These are phyloP conservation scores for Phasianus colchicus DNA, from an alignment of 2,113 vertebrate species.

Conservation along the genomic window DNA sequence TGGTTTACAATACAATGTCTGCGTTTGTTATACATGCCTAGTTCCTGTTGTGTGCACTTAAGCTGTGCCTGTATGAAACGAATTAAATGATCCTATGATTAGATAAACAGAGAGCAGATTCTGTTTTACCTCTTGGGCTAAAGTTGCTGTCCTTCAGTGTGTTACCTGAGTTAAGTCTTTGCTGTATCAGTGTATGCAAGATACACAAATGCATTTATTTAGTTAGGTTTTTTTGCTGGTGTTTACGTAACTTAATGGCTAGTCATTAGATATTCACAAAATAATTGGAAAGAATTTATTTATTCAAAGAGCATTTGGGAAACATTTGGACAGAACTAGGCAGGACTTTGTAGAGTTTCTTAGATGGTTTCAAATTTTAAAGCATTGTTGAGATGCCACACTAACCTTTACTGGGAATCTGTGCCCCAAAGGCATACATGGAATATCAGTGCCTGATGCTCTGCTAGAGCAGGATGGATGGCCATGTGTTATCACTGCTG, in stretches of 20 bases:
- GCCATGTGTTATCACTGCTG: background rate
- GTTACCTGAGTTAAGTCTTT: background rate
- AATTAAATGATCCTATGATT: background rate
- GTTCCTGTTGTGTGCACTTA: background rate
- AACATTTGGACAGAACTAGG: background rate
- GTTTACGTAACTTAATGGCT: background rate
- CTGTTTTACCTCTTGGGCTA: background rate
- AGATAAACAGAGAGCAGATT: background rate
- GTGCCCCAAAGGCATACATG: background rate
- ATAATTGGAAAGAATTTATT: background rate
- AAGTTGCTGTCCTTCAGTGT: background rate
- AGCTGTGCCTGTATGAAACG: background rate
- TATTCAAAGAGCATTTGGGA: background rate
- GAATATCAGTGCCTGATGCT: background rate
- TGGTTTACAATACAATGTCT: background rate
- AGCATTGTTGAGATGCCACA: background rate
- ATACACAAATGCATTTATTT: background rate
- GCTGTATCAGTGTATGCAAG: background rate
- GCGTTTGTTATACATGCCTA: background rate
- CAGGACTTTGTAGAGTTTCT: background rate
- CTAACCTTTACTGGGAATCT: background rate
- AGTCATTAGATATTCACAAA: background rate
- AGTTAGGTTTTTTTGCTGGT: background rate
- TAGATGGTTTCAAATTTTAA: background rate
- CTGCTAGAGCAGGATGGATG: background rate